Evolutionary conservation across 2,888 invertebrate genomes (phyloP).

Genomic region (Andrena bucephala): DNA sequence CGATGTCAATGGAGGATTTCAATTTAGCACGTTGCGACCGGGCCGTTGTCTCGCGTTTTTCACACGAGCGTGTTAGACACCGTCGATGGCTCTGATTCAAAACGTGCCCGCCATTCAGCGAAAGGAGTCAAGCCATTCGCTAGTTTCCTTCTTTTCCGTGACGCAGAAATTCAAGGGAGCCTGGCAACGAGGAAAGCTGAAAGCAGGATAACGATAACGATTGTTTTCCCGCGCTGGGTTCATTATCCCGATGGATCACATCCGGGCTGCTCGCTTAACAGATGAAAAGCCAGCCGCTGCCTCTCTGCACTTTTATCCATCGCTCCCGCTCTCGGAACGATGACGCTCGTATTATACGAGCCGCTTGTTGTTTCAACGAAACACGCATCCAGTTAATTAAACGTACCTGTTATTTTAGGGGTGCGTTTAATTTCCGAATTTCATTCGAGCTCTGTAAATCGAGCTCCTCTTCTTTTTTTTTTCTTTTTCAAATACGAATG

Average conservation of each 20-base stretch:
- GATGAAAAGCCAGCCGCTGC: not conserved
- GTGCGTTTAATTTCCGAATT: not conserved
- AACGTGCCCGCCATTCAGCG: too few relatives aligned
- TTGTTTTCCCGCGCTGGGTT: not conserved
- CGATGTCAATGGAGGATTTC: slow-evolving; percentile 3
- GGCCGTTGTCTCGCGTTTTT: not conserved
- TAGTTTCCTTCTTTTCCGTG: too few relatives aligned
- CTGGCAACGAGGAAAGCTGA: not conserved
- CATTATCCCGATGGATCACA: slow-evolving; percentile 5
- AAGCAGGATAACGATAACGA: not conserved
- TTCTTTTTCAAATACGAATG: not conserved
- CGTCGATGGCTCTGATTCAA: too few relatives aligned
- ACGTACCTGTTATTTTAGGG: not conserved
- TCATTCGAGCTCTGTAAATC: not conserved
- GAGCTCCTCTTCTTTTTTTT: not conserved
- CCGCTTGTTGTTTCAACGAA: not conserved
- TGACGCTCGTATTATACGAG: not conserved
- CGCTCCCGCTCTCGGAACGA: not conserved
- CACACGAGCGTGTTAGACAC: not conserved
- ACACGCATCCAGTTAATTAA: not conserved
- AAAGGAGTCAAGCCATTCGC: too few relatives aligned
- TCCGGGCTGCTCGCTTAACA: not conserved
- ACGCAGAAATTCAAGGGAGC: too few relatives aligned
- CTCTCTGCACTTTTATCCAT: not conserved
- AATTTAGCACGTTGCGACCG: not conserved